These are phyloP conservation scores for Cassiopea xamachana DNA, from an alignment of 30 jellyfish, hydroid and myxozoan genomes.

Conservation along the genomic window DNA sequence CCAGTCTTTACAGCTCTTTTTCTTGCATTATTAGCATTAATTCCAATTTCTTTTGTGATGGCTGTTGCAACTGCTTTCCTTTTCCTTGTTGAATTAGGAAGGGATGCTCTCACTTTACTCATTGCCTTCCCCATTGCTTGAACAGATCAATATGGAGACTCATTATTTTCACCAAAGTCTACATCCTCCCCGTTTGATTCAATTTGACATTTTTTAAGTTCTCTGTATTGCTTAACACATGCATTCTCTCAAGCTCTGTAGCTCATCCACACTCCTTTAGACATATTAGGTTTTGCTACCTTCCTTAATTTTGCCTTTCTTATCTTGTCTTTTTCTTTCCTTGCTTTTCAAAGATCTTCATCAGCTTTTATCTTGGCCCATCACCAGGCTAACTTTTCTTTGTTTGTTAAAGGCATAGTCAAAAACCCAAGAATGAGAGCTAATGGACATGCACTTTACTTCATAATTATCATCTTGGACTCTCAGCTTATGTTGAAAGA, in stretches of 20 bases:
- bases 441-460: constrained; percentile 21
- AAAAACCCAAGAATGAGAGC: constrained; percentile 36
- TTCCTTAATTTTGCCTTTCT: constrained; percentile 52
- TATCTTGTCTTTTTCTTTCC: constrained; percentile 48
- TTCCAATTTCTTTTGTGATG: constrained; percentile 47
- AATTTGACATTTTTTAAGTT: constrained; percentile 28
- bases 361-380: constrained; percentile 54
- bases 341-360: constrained; percentile 51
- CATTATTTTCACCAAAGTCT: constrained; percentile 11
- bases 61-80: constrained; percentile 59
- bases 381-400: constrained; percentile 47
- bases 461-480: background rate
- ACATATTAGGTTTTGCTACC: constrained; percentile 40
- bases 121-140: constrained; percentile 65
- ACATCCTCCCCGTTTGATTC: constrained; percentile 13
- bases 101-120: constrained; percentile 54
- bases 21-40: constrained; percentile 16
- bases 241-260: constrained; percentile 47
- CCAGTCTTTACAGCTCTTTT: constrained; percentile 23
- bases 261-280: constrained; percentile 38
- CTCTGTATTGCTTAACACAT: constrained; percentile 55
- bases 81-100: constrained; percentile 50
- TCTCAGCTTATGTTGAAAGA: background rate
- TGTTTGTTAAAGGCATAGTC: constrained; percentile 57
- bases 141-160: constrained; percentile 45